These are phyloP conservation scores for Eupithecia subumbrata DNA, from an alignment of 2,888 invertebrate species.

Conservation along the genomic window DNA sequence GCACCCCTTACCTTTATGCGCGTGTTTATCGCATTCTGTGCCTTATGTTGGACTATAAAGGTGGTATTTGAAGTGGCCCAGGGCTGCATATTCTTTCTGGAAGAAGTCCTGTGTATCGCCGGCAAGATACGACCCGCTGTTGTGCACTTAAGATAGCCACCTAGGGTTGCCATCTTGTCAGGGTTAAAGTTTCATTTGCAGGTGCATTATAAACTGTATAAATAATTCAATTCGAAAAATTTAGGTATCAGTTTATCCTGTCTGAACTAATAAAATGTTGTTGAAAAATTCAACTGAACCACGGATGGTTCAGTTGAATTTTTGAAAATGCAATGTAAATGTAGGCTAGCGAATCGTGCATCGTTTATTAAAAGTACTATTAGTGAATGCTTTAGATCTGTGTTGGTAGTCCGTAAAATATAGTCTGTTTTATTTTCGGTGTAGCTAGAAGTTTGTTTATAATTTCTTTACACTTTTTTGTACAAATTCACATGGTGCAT, in stretches of 20 bases:
- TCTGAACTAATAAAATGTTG: background rate
- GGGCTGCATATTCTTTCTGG: conserved; percentile 55
- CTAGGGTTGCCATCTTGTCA: conserved; percentile 55
- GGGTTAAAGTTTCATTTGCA: background rate
- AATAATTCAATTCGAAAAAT: background rate
- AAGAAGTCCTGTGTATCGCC: conserved; percentile 62
- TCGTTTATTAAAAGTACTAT: background rate
- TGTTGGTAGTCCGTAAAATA: background rate
- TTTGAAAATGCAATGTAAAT: background rate
- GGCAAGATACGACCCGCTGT: conserved; percentile 62
- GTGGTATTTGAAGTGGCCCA: conserved; percentile 48
- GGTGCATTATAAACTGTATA: background rate
- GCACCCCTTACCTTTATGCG: conserved; percentile 50
- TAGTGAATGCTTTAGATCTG: background rate
- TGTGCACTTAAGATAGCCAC: conserved; percentile 65
- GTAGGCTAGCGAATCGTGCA: background rate
- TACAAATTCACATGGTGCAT: background rate
- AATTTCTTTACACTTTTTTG: background rate
- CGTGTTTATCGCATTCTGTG: conserved; percentile 50
- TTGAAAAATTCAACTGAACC: too few relatives aligned
- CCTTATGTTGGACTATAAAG: conserved; percentile 49
- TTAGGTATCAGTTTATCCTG: background rate
- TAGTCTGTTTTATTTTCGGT: background rate
- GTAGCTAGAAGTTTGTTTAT: background rate
- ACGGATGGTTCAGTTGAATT: background rate